Evolutionary conservation across 2,797 vertebrate genomes (phyloP).

Genomic region (Gallinago nigripennis): DNA sequence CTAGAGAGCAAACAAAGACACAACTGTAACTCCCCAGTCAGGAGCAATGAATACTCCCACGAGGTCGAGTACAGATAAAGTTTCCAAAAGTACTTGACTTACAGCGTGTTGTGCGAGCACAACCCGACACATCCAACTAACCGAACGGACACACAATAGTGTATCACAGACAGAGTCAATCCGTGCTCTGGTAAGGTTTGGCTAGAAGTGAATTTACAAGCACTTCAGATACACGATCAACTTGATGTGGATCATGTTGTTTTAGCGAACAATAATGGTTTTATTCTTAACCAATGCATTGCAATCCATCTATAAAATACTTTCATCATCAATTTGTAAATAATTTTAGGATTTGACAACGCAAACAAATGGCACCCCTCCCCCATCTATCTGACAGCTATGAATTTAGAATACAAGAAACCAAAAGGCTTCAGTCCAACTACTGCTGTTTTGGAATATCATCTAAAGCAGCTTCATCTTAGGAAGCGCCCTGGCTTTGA

Average conservation of each 20-base stretch:
- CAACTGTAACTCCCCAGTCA: not conserved
- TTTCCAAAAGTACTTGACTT: not conserved
- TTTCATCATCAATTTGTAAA: not conserved
- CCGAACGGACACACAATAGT: fast-evolving
- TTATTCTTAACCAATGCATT: not conserved
- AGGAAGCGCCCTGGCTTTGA: not conserved
- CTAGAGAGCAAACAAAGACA: not conserved
- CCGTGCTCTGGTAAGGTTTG: not conserved
- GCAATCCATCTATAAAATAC: not conserved
- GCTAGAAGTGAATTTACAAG: not conserved
- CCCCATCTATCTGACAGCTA: not conserved
- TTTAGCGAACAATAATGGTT: not conserved
- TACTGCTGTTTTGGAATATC: not conserved
- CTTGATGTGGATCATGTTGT: fast-evolving
- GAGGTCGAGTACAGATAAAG: not conserved
- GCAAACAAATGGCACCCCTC: not conserved
- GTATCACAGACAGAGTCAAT: not conserved
- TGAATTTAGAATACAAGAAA: not conserved
- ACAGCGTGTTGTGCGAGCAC: not conserved
- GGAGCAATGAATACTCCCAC: not conserved
- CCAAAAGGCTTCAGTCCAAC: not conserved
- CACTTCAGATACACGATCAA: not conserved
- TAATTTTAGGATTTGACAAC: not conserved
- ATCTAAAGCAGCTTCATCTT: not conserved
- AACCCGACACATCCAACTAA: not conserved